phyloP scores from a whole-genome alignment of 2,888 invertebrate species.

The Polylopha cassiicola region DNA sequence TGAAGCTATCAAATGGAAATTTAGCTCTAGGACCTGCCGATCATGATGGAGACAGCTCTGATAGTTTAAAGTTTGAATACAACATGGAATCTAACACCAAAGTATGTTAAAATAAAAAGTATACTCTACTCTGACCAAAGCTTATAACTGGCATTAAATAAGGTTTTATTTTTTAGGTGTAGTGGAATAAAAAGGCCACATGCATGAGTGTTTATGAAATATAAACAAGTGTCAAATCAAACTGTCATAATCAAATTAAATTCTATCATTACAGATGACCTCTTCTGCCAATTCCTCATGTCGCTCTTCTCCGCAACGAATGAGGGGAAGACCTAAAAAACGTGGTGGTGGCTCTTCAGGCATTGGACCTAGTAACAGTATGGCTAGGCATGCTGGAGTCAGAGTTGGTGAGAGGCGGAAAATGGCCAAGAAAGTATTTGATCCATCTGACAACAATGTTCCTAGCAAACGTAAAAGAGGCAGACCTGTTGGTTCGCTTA shows the following conservation, averaged over 20 bases:
- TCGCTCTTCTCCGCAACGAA: constrained; percentile 67
- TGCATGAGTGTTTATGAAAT: no score
- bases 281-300: constrained; percentile 73
- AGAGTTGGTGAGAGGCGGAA: constrained; percentile 79
- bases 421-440: constrained; percentile 91
- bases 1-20: constrained; percentile 82
- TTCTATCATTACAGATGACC: constrained; percentile 53
- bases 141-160: no score
- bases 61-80: constrained; percentile 69
- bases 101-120: constrained; percentile 35
- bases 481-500: constrained; percentile 79
- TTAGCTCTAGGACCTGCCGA: constrained; percentile 80
- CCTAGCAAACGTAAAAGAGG: constrained; percentile 84
- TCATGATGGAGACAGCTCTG: constrained; percentile 76
- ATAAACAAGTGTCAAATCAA: no score
- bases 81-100: constrained; percentile 62
- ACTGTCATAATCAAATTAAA: neutral
- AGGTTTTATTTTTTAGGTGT: no score
- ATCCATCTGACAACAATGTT: constrained; percentile 89
- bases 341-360: constrained; percentile 46
- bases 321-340: constrained; percentile 66
- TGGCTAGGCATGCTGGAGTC: constrained; percentile 56
- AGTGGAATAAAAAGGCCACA: no score
- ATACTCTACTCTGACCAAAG: no score
- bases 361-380: constrained; percentile 42